A percentile compares a stretch with the other conserved stretches of the same genome.
phyloP scores from a whole-genome alignment of 2,888 invertebrate genomes.

The Sepiola atlantica region DNA sequence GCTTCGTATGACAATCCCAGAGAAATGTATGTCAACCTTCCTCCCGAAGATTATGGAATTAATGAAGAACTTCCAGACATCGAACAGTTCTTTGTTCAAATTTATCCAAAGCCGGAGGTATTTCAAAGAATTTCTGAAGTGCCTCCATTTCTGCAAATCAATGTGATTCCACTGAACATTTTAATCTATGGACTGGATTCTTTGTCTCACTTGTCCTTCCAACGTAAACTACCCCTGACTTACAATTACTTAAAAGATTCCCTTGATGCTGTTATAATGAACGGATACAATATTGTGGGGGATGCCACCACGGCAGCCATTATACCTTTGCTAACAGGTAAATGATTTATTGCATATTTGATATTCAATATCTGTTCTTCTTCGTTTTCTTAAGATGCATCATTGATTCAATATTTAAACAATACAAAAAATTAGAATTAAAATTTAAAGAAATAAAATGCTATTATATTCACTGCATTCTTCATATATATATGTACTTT shows the following conservation, averaged over 20 bases:
- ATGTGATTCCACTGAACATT: slow-evolving; percentile 67
- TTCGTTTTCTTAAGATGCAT: too few relatives aligned
- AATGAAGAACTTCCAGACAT: slow-evolving; percentile 57
- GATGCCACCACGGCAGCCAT: slow-evolving; percentile 69
- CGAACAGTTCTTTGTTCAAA: slow-evolving; percentile 68
- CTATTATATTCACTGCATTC: too few relatives aligned
- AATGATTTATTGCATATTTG: background rate
- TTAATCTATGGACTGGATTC: slow-evolving; percentile 70
- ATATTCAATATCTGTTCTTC: too few relatives aligned
- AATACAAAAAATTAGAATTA: too few relatives aligned
- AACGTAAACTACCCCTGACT: slow-evolving; percentile 66
- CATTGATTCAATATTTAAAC: too few relatives aligned
- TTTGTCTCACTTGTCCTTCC: slow-evolving; percentile 68
- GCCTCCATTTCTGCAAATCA: slow-evolving; percentile 35
- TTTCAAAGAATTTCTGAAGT: slow-evolving; percentile 58
- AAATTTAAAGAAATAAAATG: too few relatives aligned
- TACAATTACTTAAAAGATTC: slow-evolving; percentile 62
- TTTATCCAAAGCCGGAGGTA: slow-evolving; percentile 62
- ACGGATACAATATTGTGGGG: slow-evolving; percentile 72
- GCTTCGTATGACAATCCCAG: slow-evolving; percentile 41
- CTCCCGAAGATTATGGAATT: slow-evolving; percentile 46
- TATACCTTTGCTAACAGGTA: slow-evolving; percentile 71
- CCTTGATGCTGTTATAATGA: slow-evolving; percentile 62
- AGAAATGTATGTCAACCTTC: slow-evolving; percentile 39
- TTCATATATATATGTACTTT: too few relatives aligned